Base-by-base conservation (phyloP, 2,113 vertebrate genomes). In the Sinocyclocheilus anshuiensis region DNA sequence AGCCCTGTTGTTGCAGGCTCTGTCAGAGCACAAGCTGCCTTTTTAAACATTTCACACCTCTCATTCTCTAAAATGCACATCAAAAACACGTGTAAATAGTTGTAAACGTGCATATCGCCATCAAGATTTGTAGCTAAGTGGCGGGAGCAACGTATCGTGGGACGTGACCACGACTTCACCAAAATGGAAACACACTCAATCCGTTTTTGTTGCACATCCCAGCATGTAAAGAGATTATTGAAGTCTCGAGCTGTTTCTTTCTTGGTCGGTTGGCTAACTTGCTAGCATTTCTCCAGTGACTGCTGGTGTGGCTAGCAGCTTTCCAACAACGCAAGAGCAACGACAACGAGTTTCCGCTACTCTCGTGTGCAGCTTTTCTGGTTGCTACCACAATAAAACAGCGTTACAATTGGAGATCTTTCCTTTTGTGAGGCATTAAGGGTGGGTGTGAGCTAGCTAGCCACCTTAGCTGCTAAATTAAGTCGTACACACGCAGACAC, bases 401-500 rank as follows among this genome's bases (percentile, higher is more conserved):
- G 48, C 29, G 50, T 18, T 71, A 59, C 6, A 18, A 18, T 55
- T 24, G 18, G 1, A 84, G 29, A 84, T 75, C 15, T 20, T 0
- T 42, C 67, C 82, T 84, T 84, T 74, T 84, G 82, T 81, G 55
- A 36, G 42, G 53, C 20, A 33, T 69, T 86, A 71, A 74, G 75
- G 22, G 82, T 84, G 82, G 82, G 82, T 74, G 84, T 50, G 57
- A 63, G 75, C 77, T 16, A 71, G 84, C 55, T 87, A 90, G 86
- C 88, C 72, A 80, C 77, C 18, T 86, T 87, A 86, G 78, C 87
- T 78, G 75, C 83, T 90, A 88, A 85, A 84, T 86, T 61, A 87
- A 87, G 80, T 84, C 82, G 59, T 74, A 42, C 22, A 74, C 77
- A 80, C 74, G 71, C 33, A 85, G n/a, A 86, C 74, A 86, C 87